Base-by-base conservation (phyloP, 2,888 invertebrate species). In the Euzetes globulus region DNA sequence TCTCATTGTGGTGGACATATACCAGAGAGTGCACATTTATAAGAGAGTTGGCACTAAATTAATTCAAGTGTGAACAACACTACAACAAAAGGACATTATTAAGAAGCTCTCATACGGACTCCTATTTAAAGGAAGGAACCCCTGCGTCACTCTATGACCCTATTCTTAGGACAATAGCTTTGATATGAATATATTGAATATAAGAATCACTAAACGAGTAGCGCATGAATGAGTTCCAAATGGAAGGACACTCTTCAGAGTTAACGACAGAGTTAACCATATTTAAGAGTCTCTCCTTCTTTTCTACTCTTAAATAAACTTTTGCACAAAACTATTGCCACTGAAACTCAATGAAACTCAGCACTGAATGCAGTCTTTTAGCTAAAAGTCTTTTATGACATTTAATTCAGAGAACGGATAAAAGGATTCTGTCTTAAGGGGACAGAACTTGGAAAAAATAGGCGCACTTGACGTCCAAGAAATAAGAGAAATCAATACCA, bases 181-280 rank as follows among this genome's bases (percentile, higher is more conserved):
- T 65, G 65, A 65, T 65, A 65, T 65, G 65, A 65, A 65, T 65
- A 63, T 63, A 65, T 65, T 65, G 65, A 65, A 65, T 41, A n/a
- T 22, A 41, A 65, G 65, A 65, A 65, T 65, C 65, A 65, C 65
- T 65, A 65, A 65, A 65, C 65, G 65, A 65, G 65, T 65, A 41
- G 37, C 65, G 65, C 65, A 33, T 65, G 37, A 41, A 37, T 65
- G 65, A 11, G 19, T n/a, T 65, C 65, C 17, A 58, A 25, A 27
- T 29, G 15, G 27, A 58, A 58, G 37, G 63, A 29, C 58, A 58
- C 58, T 58, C 55, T 55, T 22, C 63, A 11, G 7, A 11, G 27
- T 41, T 41, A 41, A 37, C 65, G 65, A 58, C 27, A 65, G 65
- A 65, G 65, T 65, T 65, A 65, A 65, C 65, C 33, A 65, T 65